These are phyloP conservation scores for Notamacropus eugenii DNA, from an alignment of 2,797 vertebrate species.

Conservation along the genomic window DNA sequence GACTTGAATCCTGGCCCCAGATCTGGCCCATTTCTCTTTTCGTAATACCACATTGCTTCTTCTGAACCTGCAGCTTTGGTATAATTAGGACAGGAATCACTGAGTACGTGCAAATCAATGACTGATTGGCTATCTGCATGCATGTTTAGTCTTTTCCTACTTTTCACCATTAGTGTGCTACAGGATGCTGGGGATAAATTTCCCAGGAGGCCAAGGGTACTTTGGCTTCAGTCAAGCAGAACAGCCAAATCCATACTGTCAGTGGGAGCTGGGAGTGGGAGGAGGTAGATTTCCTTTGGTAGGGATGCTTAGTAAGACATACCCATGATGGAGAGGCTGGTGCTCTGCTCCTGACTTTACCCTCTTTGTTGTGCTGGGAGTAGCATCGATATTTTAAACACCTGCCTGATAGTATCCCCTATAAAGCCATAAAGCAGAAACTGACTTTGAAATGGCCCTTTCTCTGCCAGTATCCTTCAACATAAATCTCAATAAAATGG, in stretches of 20 bases:
- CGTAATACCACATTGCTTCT: not conserved
- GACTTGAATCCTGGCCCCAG: not conserved
- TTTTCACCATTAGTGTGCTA: not conserved
- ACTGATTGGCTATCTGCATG: not conserved
- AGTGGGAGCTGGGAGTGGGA: not conserved
- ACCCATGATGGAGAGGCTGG: not conserved
- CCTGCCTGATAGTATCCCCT: constrained; percentile 48
- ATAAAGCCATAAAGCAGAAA: constrained; percentile 71
- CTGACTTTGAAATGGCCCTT: constrained; percentile 79
- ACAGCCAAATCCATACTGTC: not conserved
- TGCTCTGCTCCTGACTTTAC: not conserved
- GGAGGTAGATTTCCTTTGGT: not conserved
- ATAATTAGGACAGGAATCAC: not conserved
- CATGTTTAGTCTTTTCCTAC: not conserved
- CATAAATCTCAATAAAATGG: constrained; percentile 81
- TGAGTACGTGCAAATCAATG: not conserved
- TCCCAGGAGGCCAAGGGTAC: not conserved
- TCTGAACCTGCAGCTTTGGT: not conserved
- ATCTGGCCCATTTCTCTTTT: not conserved
- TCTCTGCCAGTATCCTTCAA: constrained; percentile 65
- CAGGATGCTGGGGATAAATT: not conserved
- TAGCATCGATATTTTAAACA: not conserved
- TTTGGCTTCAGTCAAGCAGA: not conserved
- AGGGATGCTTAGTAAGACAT: not conserved
- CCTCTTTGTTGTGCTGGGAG: constrained; percentile 2